phyloP scores from a whole-genome alignment of 2,888 invertebrate species.

The Troilus luridus region DNA sequence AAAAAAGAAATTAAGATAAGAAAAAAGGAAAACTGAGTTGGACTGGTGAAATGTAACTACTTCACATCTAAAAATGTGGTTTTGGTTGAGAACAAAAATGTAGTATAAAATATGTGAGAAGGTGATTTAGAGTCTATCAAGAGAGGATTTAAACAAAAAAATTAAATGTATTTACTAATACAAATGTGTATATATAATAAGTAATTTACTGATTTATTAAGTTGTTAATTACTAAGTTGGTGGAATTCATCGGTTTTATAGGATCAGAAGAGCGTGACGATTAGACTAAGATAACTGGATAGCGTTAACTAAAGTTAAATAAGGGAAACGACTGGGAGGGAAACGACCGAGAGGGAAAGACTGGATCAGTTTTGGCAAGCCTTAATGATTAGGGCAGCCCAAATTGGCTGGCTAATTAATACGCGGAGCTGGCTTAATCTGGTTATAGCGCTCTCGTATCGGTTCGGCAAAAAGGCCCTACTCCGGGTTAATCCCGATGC shows the following conservation, averaged over 20 bases:
- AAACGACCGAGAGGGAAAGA: not conserved
- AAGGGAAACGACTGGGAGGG: not conserved
- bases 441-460: not conserved
- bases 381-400: not conserved
- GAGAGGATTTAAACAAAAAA: too few species aligned
- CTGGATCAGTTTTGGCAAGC: not conserved
- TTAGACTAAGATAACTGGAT: not conserved
- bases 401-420: constrained; percentile 3
- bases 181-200: too few species aligned
- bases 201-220: not conserved
- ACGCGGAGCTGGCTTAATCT: not conserved
- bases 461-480: not conserved
- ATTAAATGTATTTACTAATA: not conserved
- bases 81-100: too few species aligned
- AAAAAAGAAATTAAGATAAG: too few species aligned
- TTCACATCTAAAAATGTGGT: too few species aligned
- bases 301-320: not conserved
- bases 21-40: too few species aligned
- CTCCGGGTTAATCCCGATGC: not conserved
- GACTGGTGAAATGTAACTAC: too few species aligned
- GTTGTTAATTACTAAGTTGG: not conserved
- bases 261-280: not conserved
- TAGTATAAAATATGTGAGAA: too few species aligned
- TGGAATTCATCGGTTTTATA: not conserved
- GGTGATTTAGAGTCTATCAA: too few species aligned